Evolutionary conservation across 2,888 invertebrate genomes (phyloP).

Genomic region (Poecilus cupreus): DNA sequence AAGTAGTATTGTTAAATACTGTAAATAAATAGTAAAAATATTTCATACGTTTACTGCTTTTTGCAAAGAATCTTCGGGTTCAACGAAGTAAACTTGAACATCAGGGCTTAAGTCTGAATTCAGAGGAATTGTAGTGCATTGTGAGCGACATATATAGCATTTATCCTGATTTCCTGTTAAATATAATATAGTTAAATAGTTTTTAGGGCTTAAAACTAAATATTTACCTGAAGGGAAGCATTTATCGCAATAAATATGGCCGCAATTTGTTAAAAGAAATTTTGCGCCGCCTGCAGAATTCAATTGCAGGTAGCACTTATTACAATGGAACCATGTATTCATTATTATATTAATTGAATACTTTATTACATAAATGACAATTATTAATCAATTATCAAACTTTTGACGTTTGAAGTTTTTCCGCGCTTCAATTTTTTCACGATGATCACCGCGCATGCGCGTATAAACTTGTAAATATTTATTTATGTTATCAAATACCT

Average conservation of each 20-base stretch:
- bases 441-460: too few relatives aligned
- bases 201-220: neutral
- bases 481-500: too few relatives aligned
- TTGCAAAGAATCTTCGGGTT: neutral
- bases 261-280: conserved; percentile 68
- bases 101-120: conserved; percentile 66
- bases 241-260: conserved; percentile 68
- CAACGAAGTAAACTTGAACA: conserved; percentile 66
- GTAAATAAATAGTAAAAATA: neutral
- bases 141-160: conserved; percentile 67
- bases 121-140: conserved; percentile 64
- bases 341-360: conserved; percentile 37
- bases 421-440: neutral
- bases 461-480: too few relatives aligned
- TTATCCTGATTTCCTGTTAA: conserved; percentile 61
- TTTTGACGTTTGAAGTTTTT: neutral
- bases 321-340: conserved; percentile 70
- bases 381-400: neutral
- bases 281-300: conserved; percentile 60
- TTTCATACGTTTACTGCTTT: conserved; percentile 11
- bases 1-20: neutral
- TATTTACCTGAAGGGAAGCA: conserved; percentile 63
- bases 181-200: conserved; percentile 17
- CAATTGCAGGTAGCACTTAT: conserved; percentile 67
- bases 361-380: neutral